phyloP scores from a whole-genome alignment of 2,888 invertebrate species.

The Cepaea hortensis region DNA sequence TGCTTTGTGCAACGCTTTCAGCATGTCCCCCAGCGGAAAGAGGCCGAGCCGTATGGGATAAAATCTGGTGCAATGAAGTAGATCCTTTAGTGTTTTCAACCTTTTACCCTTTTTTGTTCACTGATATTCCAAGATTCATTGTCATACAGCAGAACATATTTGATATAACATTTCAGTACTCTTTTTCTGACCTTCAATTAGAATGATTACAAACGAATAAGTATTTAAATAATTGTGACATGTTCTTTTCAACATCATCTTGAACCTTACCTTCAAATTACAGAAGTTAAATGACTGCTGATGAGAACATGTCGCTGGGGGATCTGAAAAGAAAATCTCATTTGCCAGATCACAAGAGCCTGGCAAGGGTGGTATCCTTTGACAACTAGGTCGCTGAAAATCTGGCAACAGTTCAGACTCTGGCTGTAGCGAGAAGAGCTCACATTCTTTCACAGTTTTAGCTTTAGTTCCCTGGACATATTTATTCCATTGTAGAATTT shows the following conservation, averaged over 20 bases:
- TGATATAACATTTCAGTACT: too few species aligned
- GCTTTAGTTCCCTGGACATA: neutral
- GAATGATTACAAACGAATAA: too few species aligned
- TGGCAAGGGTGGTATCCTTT: constrained; percentile 42
- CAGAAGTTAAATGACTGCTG: constrained; percentile 42
- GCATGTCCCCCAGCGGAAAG: too few species aligned
- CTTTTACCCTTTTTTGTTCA: too few species aligned
- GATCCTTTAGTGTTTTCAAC: too few species aligned
- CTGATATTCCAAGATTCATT: too few species aligned
- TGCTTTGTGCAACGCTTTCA: too few species aligned
- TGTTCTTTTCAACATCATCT: neutral
- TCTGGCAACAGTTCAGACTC: neutral
- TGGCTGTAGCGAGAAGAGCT: neutral
- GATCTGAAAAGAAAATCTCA: constrained; percentile 44
- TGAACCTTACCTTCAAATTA: constrained; percentile 41
- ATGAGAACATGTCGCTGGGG: constrained; percentile 44
- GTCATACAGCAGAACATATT: too few species aligned
- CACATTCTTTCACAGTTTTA: constrained; percentile 7
- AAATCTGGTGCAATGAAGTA: too few species aligned
- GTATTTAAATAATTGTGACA: neutral
- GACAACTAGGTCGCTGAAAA: constrained; percentile 6
- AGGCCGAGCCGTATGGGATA: too few species aligned
- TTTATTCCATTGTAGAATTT: neutral
- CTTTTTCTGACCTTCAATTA: too few species aligned
- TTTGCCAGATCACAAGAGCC: constrained; percentile 52